Base-by-base conservation (phyloP, 2,888 invertebrate species). In the Gortyna flavago region DNA sequence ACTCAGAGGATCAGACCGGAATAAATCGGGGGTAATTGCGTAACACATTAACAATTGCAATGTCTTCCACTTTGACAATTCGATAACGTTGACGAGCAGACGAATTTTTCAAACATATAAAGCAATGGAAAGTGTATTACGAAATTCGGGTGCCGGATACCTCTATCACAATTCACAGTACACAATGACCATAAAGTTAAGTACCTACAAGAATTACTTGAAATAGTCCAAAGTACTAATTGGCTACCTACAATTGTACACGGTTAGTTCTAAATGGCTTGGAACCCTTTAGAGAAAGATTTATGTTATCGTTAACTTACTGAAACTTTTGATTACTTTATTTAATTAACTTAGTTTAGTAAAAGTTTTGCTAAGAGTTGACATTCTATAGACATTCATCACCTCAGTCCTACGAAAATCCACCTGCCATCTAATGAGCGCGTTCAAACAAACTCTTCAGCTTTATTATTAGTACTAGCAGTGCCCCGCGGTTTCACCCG, bases 311-410 rank as follows among this genome's bases (percentile, higher is more conserved):
- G 48, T 69, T 44, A 73, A 57, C n/a, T 57, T 57, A 48, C n/a
- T 67, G 41, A 44, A 80, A 84, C 57, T 68, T 70, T 66, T 41
- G 61, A 80, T 81, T 80, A 74, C 73, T 81, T 84, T 67, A 70
- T 84, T 79, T 84, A 84, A 82, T 84, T 80, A 80, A 80, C 44
- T 84, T 74, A 57, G 85, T 71, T 84, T 38, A 51, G n/a, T 25
- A 51, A 57, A 51, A 25, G 48, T 66, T 48, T 3, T 1, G 0
- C 2, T 9, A 3, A 25, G 8, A 29, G 44, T 35, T 16, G 35
- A 16, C 21, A 44, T 44, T 44, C 4, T 13, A 13, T 29, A 44
- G 1, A 29, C 21, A 29, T 44, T 44, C 8, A 32, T 32, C 25
- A 44, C 25, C n/a, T 18, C 18, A 41, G 38, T 25, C 1, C 32